Conservation (phyloP, 2,113 vertebrate genomes). For the Apodemus speciosus region DNA sequence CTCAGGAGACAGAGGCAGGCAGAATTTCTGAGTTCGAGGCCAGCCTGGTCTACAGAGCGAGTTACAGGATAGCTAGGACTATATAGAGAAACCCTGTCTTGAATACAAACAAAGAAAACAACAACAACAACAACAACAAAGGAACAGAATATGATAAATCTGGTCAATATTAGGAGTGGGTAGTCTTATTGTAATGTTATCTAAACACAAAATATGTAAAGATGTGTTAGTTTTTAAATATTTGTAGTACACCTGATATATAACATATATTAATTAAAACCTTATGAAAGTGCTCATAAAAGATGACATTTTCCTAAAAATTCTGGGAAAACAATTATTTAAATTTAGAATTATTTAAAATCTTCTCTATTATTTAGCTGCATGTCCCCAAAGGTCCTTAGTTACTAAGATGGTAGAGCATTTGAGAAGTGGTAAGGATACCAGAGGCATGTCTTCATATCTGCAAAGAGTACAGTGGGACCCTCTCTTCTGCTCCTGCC, state of each 20-base stretch:
- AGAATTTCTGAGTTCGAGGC: background rate
- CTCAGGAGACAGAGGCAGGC: background rate
- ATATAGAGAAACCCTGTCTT: background rate
- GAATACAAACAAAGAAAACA: background rate
- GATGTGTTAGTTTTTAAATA: conserved; percentile 34
- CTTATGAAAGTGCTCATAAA: background rate
- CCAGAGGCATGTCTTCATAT: background rate
- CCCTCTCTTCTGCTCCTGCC: background rate
- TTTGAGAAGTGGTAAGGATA: background rate
- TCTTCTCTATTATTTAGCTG: background rate
- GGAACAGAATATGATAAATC: background rate
- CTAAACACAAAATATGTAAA: conserved; percentile 17
- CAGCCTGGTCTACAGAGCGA: background rate
- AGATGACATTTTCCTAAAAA: conserved; percentile 45
- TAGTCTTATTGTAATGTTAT: background rate
- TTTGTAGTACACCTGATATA: conserved; percentile 21
- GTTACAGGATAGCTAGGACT: background rate
- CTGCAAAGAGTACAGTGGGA: background rate
- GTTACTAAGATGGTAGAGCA: background rate
- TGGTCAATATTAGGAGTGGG: background rate
- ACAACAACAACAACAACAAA: no score
- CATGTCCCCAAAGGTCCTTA: no score
- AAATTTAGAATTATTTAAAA: conserved; percentile 20
- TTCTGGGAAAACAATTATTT: conserved; percentile 32
- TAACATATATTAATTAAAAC: conserved; percentile 23